A percentile compares a stretch with the other conserved stretches of the same genome.
phyloP scores from a whole-genome alignment of 1,140 invertebrate genomes.

The Meloidogyne chitwoodi region DNA sequence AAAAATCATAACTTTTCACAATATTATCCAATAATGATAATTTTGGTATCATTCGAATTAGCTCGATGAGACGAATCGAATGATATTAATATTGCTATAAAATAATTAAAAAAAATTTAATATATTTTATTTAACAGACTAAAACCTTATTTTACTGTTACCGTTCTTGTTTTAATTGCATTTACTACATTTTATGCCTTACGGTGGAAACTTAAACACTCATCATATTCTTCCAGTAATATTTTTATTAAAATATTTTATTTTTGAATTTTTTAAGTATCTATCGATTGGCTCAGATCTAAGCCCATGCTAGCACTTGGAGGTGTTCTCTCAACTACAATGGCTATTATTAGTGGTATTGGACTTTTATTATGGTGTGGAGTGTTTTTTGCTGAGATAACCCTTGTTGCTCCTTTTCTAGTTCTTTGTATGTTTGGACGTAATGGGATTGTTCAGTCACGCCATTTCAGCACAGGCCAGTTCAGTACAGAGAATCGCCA shows the following conservation, averaged over 20 bases:
- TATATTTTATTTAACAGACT: slow-evolving; percentile 24
- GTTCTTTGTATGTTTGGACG: slow-evolving; percentile 77
- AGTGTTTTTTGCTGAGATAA: slow-evolving; percentile 87
- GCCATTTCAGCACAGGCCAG: no score
- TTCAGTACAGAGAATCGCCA: no score
- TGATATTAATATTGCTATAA: no score
- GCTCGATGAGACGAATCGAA: no score
- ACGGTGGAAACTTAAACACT: slow-evolving; percentile 50
- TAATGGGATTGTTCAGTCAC: no score
- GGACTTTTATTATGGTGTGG: slow-evolving; percentile 83
- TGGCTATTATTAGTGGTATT: slow-evolving; percentile 83
- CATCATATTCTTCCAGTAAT: slow-evolving; percentile 8
- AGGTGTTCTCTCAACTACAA: slow-evolving; percentile 78
- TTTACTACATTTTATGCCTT: slow-evolving; percentile 58
- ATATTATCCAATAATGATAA: no score
- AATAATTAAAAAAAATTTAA: no score
- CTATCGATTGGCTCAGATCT: slow-evolving; percentile 54
- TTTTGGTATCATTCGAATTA: no score
- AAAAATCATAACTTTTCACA: no score
- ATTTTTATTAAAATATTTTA: background rate
- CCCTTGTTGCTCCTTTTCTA: slow-evolving; percentile 85
- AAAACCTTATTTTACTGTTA: slow-evolving; percentile 59
- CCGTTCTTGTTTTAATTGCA: slow-evolving; percentile 50
- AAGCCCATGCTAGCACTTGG: slow-evolving; percentile 57
- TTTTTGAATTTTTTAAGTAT: slow-evolving; percentile 25